These are phyloP conservation scores for Girardinichthys multiradiatus DNA, from an alignment of 2,113 vertebrate species.

Conservation along the genomic window DNA sequence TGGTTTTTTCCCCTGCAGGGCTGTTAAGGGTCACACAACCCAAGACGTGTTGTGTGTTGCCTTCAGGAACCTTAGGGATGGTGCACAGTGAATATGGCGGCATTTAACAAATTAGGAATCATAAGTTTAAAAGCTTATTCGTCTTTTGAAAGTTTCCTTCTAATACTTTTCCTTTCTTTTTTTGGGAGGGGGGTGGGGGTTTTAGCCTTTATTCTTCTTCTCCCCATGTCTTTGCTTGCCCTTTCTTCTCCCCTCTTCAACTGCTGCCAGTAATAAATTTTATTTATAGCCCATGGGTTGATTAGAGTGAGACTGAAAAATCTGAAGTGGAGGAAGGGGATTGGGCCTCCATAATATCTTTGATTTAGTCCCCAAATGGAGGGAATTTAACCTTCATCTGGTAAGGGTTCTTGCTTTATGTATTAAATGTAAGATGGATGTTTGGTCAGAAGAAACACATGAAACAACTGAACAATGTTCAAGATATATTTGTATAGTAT, in stretches of 20 bases:
- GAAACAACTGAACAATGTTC: constrained; percentile 33
- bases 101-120: constrained; percentile 19
- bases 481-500: constrained; percentile 10
- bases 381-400: constrained; percentile 69
- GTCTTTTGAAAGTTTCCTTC: no score
- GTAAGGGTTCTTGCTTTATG: constrained; percentile 60
- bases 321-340: constrained; percentile 62
- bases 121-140: neutral
- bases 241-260: constrained; percentile 39
- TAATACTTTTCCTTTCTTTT: neutral
- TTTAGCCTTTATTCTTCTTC: constrained; percentile 43
- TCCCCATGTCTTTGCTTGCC: constrained; percentile 30
- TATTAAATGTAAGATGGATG: constrained; percentile 60
- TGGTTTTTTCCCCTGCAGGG: constrained; percentile 29
- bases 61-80: constrained; percentile 22
- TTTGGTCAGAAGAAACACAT: constrained; percentile 26
- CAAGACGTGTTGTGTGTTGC: constrained; percentile 29
- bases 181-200: constrained; percentile 32
- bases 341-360: constrained; percentile 62
- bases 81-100: constrained; percentile 2
- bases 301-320: constrained; percentile 75
- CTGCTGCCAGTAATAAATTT: constrained; percentile 75
- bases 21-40: constrained; percentile 32
- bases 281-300: constrained; percentile 72
- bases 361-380: constrained; percentile 68